Percentiles rank a stretch among this genome's conserved stretches.
Evolutionary conservation across 2,797 vertebrate genomes (phyloP).

Genomic region (Gymnothorax javanicus): DNA sequence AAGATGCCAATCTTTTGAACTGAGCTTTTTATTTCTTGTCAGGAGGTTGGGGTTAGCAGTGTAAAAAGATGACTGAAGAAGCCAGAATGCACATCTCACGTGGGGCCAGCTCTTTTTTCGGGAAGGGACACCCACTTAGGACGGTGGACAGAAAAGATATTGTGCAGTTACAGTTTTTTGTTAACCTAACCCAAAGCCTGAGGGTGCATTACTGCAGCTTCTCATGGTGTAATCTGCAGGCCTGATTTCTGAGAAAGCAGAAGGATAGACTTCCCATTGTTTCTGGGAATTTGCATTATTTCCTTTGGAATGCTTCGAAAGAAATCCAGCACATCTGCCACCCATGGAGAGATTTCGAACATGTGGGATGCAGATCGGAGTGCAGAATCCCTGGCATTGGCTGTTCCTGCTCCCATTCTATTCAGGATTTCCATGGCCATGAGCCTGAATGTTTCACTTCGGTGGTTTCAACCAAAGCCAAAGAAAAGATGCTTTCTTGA

Average conservation of each 20-base stretch:
- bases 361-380: slow-evolving; percentile 27
- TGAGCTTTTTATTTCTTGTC: neutral
- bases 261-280: neutral
- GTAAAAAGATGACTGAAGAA: neutral
- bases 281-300: slow-evolving; percentile 29
- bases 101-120: neutral
- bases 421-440: neutral
- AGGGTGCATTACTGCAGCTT: neutral
- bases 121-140: neutral
- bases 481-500: neutral
- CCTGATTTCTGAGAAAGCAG: neutral
- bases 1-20: neutral
- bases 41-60: neutral
- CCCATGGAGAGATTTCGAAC: slow-evolving; percentile 35
- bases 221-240: neutral
- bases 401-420: neutral
- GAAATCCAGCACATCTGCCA: slow-evolving; percentile 40
- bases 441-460: neutral
- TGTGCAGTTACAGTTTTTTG: neutral
- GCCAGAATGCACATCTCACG: neutral
- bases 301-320: slow-evolving; percentile 36
- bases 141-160: neutral
- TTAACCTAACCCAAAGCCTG: neutral
- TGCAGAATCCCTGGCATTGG: neutral
- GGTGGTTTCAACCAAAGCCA: neutral